A percentile compares a stretch with the other conserved stretches of the same genome.
Evolutionary conservation across 2,113 vertebrate genomes (phyloP).

Genomic region (Lipophrys pholis): DNA sequence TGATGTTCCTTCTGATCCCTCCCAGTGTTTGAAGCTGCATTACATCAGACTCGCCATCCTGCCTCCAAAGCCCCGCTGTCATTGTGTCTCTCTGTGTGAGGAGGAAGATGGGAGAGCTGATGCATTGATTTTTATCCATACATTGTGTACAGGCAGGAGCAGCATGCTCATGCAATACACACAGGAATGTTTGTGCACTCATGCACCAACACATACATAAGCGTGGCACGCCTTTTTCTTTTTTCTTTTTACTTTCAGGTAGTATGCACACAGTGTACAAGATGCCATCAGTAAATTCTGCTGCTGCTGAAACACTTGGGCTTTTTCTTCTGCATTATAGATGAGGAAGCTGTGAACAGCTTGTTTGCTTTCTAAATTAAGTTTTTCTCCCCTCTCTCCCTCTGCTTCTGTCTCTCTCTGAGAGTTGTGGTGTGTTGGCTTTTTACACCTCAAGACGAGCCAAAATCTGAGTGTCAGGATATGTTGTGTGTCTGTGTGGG

Average conservation of each 20-base stretch:
- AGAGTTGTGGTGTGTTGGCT: constrained; percentile 22
- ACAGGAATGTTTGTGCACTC: neutral
- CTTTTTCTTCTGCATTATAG: constrained; percentile 71
- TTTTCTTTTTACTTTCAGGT: constrained; percentile 12
- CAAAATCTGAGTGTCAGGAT: constrained; percentile 8
- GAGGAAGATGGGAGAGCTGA: constrained; percentile 19
- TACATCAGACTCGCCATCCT: constrained; percentile 65
- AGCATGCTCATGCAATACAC: constrained; percentile 13
- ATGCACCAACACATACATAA: constrained; percentile 9
- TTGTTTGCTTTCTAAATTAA: constrained; percentile 73
- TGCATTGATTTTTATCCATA: constrained; percentile 30
- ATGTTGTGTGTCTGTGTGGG: neutral
- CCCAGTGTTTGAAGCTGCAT: constrained; percentile 71
- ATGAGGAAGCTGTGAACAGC: constrained; percentile 69
- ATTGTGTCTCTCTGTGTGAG: constrained; percentile 43
- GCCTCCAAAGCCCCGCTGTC: constrained; percentile 56
- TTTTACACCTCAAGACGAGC: constrained; percentile 30
- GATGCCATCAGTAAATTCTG: constrained; percentile 46
- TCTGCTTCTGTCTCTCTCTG: constrained; percentile 10
- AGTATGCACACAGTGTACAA: constrained; percentile 1
- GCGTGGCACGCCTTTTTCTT: neutral
- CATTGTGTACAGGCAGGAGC: constrained; percentile 30
- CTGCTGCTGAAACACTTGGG: constrained; percentile 52
- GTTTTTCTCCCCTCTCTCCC: constrained; percentile 37
- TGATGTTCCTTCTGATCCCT: constrained; percentile 66